These are phyloP conservation scores for Apis mellifera DNA, from an alignment of 1,140 invertebrate genomes.

Conservation along the genomic window DNA sequence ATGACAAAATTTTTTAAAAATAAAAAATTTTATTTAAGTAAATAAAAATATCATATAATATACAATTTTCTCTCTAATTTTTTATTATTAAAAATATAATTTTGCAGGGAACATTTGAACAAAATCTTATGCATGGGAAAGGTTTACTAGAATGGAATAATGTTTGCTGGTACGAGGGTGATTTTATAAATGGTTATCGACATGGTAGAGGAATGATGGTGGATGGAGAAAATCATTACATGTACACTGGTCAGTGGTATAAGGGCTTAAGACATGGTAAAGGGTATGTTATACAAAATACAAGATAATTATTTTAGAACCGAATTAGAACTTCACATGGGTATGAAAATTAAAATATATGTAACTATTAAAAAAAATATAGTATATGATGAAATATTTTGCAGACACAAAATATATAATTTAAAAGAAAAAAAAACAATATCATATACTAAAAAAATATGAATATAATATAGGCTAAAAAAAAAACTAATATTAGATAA, in stretches of 20 bases:
- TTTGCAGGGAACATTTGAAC: conserved; percentile 81
- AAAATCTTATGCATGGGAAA: conserved; percentile 81
- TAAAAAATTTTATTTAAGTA: no score
- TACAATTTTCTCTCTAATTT: neutral
- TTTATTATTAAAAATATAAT: neutral
- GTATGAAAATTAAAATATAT: no score
- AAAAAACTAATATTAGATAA: no score
- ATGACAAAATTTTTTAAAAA: neutral
- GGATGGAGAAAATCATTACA: conserved; percentile 76
- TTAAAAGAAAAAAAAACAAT: no score
- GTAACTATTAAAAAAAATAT: no score
- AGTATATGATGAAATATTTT: no score
- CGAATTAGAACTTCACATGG: neutral
- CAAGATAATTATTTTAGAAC: neutral
- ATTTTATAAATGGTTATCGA: conserved; percentile 81
- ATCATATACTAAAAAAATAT: no score
- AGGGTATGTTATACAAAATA: conserved; percentile 44
- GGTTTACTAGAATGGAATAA: conserved; percentile 82
- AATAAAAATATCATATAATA: neutral
- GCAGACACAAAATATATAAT: no score
- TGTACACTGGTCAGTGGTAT: conserved; percentile 82
- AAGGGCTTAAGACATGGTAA: conserved; percentile 80
- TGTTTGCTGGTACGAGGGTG: conserved; percentile 82
- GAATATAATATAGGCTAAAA: no score
- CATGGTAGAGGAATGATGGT: conserved; percentile 82